Evolutionary conservation across 2,797 vertebrate genomes (phyloP), one percentile per base, ranked within the genome.

Genomic region (Leptatherina wallacei): DNA sequence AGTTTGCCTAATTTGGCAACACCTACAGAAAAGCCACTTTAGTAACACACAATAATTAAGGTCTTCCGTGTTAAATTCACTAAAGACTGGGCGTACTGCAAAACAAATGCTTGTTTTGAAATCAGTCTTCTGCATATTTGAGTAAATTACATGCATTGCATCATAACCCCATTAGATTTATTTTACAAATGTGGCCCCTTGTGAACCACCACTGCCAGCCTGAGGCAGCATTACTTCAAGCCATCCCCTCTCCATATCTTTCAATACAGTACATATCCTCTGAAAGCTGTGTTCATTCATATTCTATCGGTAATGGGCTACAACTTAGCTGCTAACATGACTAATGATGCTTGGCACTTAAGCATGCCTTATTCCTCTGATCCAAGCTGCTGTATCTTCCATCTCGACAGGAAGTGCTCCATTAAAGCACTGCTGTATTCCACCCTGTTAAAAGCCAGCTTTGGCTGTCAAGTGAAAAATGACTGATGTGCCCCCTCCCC

Each of bases 401-500:
- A 92, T 93, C 88, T 84, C 80, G 63, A 90, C 84, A 89, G 91
- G 90, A 93, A 91, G 78, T 20, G 65, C 85, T 82, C 91, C 88
- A 92, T 92, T 93, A 93, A 82, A 72, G 78, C 79, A 56, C 85
- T 38, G 76, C 85, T 56, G 70, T 81, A 82, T 85, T 85, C 82
- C 61, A 20, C 87, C 82, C 77, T 73, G 78, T 77, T 88, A 88
- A 89, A 80, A 84, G 85, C 36, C 78, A 67, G 85, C 87, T 89
- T 93, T 92, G 89, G 91, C 94, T 89, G 88, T 75, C 55, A 81
- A 79, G 88, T 89, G 85, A 90, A 92, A 91, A 86, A 90, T 92
- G 91, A 94, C 88, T 86, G 89, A 92, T 90, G 74, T 68, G 74
- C 69, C 69, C 51, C 2, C 66, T 84, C 56, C 69, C 69, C 51